Evolutionary conservation across 2,797 vertebrate genomes (phyloP), one percentile per base, ranked within the genome.

Genomic region (Coendou prehensilis): DNA sequence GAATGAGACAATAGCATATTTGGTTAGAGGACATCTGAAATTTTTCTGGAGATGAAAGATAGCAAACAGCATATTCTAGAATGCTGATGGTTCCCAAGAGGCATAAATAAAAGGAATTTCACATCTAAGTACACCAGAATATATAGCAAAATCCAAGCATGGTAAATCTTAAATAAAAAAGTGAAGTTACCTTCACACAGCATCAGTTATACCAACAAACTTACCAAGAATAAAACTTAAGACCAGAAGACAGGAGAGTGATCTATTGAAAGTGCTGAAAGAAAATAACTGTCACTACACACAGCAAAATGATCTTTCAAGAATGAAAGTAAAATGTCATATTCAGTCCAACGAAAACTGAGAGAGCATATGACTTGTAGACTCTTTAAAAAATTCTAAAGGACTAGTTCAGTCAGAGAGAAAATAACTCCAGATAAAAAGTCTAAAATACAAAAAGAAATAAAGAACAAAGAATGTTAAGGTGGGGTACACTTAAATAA

Each of bases 241-340:
- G 64, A 6, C 15, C 37, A 75, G 81, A 94, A 79, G 15, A 79
- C 5, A 45, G 13, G 15, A 94, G 26, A 75, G 84, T 57, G 56
- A 63, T 47, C n/a, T 76, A 33, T 10, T 10, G 23, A 71, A 83
- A 80, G 28, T 80, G 28, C 4, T 59, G 33, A 11, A 15, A 20
- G 18, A 56, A 81, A 82, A 52, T 71, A 73, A 80, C 26, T 80
- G 37, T 71, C 75, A 96, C 30, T 37, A 73, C 9, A 57, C 41
- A 84, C 10, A 95, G 75, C 20, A 95, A 95, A 93, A 92, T 22
- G 20, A 17, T 81, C n/a, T 91, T 81, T 78, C 3, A 67, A 81
- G 75, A 87, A 67, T 82, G 41, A 95, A 33, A 22, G 37, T 64
- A 69, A 94, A 95, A 87, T 59, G 23, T 63, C 18, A 79, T 61